Evolutionary conservation across 2,113 vertebrate species (phyloP), one percentile per base, ranked within the genome.

Genomic region (Megaceryle maxima): DNA sequence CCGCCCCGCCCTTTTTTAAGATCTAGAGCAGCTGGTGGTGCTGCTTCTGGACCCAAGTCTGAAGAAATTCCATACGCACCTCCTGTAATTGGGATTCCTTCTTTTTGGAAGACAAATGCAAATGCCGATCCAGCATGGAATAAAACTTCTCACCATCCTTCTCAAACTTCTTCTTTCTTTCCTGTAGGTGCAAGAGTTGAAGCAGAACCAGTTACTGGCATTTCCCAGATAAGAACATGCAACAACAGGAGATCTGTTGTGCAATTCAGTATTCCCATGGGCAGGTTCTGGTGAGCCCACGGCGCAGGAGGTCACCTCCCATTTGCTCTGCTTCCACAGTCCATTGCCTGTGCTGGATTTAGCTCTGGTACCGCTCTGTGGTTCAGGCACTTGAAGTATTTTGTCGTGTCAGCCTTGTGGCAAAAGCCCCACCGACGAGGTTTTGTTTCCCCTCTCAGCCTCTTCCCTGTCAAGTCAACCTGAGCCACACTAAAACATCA

Each of bases 81-180:
- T 99, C 99, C 91, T 99, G 99, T 50, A 99, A 98, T 6, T 99
- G 99, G 63, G 98, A 98, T 90, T 99, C 99, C 96, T 99, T 99
- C 98, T 99, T 99, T 97, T 99, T 99, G 37, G 98, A 98, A 44
- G 99, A 99, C 19, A 99, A 95, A 96, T 98, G 99, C 91, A 99
- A 95, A 83, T 99, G 99, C 77, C 99, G 99, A 92, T 99, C 99
- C 94, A 99, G 95, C 95, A 99, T 98, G 53, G 99, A 99, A 97
- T 99, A 99, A 97, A 99, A 99, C 79, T 98, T 99, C 83, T 99
- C 99, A 55, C 99, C 98, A 92, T 99, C 99, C 89, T 99, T 99
- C 96, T 99, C 99, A 95, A 99, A 99, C 96, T 99, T 99, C 88
- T 99, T 99, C 96, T 98, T 99, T 89, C 98, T 98, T 56, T 99